Evolutionary conservation across 2,113 vertebrate genomes (phyloP), one percentile per base, ranked within the genome.

Genomic region (Sceloporus undulatus): DNA sequence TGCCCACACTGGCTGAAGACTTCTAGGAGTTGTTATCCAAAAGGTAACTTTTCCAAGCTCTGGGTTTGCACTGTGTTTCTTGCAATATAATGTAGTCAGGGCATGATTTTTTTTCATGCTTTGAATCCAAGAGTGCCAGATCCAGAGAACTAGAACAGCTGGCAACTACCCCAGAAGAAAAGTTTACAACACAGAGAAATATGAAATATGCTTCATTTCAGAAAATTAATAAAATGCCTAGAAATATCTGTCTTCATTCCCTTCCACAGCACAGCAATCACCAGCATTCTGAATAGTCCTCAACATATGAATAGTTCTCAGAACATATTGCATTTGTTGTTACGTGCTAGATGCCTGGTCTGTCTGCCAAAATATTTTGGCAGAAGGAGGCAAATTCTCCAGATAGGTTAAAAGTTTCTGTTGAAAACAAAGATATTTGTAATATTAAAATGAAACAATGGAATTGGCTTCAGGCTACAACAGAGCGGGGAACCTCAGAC

Each of bases 291-390:
- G 68, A 76, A 83, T 87, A 87, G 74, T 77, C 84, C 78, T 91
- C 86, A 94, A 56, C 77, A 87, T 71, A 92, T 92, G 85, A 92
- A 91, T 89, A 81, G 85, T 89, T 87, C 84, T 92, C 89, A 88
- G 92, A 94, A 91, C 74, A 86, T 40, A 56, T 76, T 89, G 59
- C 79, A 91, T 91, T 92, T 91, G 65, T 90, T 93, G 59, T 85
- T 89, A 83, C 80, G 78, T 93, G 52, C 82, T 70, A 74, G 85
- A 85, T 88, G 84, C 88, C 71, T 90, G 84, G 85, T 94, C 80
- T 91, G 71, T 71, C 87, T 94, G 90, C 91, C 94, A 95, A 92
- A 92, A 92, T 76, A 0, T 89, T 87, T 91, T 95, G 93, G 91
- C 89, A 85, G 82, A 78, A 88, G 48, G 84, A 14, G 62, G 29